Base-by-base conservation (phyloP, 2,888 invertebrate genomes). In the Oscheius sp. region DNA sequence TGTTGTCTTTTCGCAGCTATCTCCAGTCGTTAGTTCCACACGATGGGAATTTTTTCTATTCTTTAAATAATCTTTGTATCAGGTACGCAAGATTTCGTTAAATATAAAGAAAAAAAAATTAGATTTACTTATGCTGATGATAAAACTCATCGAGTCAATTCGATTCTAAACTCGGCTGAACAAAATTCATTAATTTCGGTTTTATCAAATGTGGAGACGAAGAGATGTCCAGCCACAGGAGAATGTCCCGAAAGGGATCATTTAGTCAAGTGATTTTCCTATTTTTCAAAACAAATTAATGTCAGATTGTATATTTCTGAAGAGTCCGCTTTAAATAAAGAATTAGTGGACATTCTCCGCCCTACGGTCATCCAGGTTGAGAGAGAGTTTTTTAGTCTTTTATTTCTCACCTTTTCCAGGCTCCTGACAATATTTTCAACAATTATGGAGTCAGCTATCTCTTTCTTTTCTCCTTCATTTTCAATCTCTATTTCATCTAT, bases 391-490 rank as follows among this genome's bases (percentile, higher is more conserved):
- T n/a, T n/a, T n/a, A n/a, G n/a, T n/a, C n/a, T n/a, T n/a, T n/a
- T n/a, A n/a, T n/a, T n/a, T n/a, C n/a, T n/a, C n/a, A 15, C 10
- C 37, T 0, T 0, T 37, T 37, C 15, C 48, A 48, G 48, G 12
- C 52, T 12, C 52, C 25, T 3, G 52, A 52, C 29, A 25, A n/a
- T 12, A 27, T 27, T 29, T 52, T 52, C 29, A 27, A 52, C 12
- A 27, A 27, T n/a, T 52, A 52, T 29, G 52, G 52, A 52, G 29
- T 52, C 23, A 52, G 29, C n/a, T 52, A 52, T 10, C 52, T 52
- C 29, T 52, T 52, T 27, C 29, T 52, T 27, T 29, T 52, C 2
- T 52, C 52, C 4, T 52, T 52, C 27, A 25, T 52, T 0, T 27
- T 52, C 25, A 52, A 52, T 29, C n/a, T 52, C 1, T 52, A 27